A percentile compares a stretch with the other conserved stretches of the same genome.
phyloP scores from a whole-genome alignment of 2,113 vertebrate genomes.

The Eira barbara region DNA sequence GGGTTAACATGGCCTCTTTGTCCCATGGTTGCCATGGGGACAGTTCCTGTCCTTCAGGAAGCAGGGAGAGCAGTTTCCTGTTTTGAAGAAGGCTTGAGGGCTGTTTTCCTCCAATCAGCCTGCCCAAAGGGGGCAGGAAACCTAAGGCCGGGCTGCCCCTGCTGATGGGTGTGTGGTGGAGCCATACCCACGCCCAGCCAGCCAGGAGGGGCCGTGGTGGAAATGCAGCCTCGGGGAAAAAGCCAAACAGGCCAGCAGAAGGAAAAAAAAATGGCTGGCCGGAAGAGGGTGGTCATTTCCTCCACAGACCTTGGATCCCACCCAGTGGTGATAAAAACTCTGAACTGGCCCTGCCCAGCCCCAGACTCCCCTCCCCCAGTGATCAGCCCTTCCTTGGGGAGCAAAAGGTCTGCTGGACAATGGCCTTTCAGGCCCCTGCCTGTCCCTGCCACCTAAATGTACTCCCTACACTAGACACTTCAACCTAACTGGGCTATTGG shows the following conservation, averaged over 20 bases:
- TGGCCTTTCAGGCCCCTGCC: neutral
- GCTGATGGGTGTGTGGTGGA: conserved; percentile 40
- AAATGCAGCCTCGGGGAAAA: conserved; percentile 61
- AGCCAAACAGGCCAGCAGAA: conserved; percentile 32
- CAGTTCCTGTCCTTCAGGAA: conserved; percentile 97
- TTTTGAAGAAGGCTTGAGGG: conserved; percentile 95
- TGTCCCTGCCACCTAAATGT: neutral
- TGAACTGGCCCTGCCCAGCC: conserved; percentile 15
- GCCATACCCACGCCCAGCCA: conserved; percentile 50
- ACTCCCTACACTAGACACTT: neutral
- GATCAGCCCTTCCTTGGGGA: conserved; percentile 21
- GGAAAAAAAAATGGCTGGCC: conserved; percentile 73
- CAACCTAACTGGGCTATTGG: neutral
- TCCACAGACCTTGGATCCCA: conserved; percentile 69
- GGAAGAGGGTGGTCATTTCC: conserved; percentile 80
- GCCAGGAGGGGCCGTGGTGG: conserved; percentile 61
- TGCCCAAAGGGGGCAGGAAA: conserved; percentile 92
- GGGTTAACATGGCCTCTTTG: conserved; percentile 92
- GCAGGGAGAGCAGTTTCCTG: conserved; percentile 97
- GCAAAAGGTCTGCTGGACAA: neutral
- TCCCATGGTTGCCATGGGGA: conserved; percentile 94
- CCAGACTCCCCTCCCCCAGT: neutral
- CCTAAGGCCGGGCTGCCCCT: conserved; percentile 80
- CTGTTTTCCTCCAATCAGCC: conserved; percentile 93
- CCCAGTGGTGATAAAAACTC: conserved; percentile 60